Evolutionary conservation across 2,888 invertebrate genomes (phyloP), one percentile per base, ranked within the genome.

Genomic region (Chaetoderma sp.): DNA sequence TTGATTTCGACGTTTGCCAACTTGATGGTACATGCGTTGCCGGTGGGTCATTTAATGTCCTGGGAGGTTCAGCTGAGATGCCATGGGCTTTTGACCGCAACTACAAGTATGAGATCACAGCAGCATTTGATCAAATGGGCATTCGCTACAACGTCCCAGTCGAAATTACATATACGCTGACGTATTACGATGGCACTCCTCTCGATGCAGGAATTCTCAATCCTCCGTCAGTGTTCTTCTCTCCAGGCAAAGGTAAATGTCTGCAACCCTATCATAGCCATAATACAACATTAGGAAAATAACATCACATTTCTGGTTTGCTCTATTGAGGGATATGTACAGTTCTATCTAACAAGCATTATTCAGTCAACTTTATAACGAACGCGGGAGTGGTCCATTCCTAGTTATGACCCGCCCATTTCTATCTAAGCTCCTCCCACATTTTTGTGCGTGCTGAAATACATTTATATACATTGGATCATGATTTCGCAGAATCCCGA

Each of bases 61-160:
- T 73, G 55, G 73, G 73, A 8, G 73, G 73, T 13, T 49, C 65
- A 5, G 44, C 23, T 18, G 73, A 73, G 44, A 71, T 67, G 69
- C 69, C 73, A 0, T 73, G 73, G 73, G 60, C 55, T 33, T 73
- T 71, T 54, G 70, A 73, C 39, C 60, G 73, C 2, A 33, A 65
- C n/a, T 68, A 65, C 60, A 63, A 67, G 32, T 56, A 60, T 30
- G 73, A 73, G 49, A 63, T 71, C 30, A 71, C 73, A 8, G 65
- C 71, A 10, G 65, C 63, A 10, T 36, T 52, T 8, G n/a, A 49
- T 4, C 18, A 44, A 2, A 39, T 58, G 16, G 55, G 59, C 1
- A 28, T 69, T 16, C 27, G 30, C 16, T 47, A 55, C 33, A 60
- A 67, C 49, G 39, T 39, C 27, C 45, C 57, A 21, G 52, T 71